Evolutionary conservation across 2,797 vertebrate species (phyloP), one percentile per base, ranked within the genome.

Genomic region (Danio aesculapii): DNA sequence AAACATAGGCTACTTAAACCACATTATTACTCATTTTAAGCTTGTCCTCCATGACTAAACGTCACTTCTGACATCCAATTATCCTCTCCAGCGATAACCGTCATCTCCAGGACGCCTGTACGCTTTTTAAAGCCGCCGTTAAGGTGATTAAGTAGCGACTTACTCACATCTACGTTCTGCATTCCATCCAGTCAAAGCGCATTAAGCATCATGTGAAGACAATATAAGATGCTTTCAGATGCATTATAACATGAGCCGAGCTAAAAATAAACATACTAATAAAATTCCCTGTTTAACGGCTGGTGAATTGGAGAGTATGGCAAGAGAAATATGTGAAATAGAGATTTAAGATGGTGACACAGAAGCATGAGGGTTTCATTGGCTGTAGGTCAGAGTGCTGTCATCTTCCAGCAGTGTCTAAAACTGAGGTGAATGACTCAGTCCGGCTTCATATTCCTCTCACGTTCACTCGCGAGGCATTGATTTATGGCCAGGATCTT

Each of bases 401-500:
- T 74, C 57, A 47, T 74, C 43, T 46, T 59, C 55, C 55, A 4
- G 44, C 44, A 16, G 6, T 59, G 21, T 67, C 72, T 74, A 74
- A 74, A 72, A 49, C 58, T 55, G 41, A 79, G 44, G 59, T 80
- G 69, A 72, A 72, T 72, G 49, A 72, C 58, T 46, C 70, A 49
- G 44, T 39, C 50, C 11, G 16, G 14, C 67, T 61, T 62, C 13
- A 67, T 59, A 81, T 75, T 75, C 79, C 52, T 57, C 21, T 75
- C 79, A 68, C 62, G 44, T 52, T 75, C 57, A 41, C 44, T 21
- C 1, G 8, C 21, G 9, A 50, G 79, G 53, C 53, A 75, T 52
- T 81, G 79, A 81, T 81, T 81, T 81, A 81, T 75, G 62, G 53
- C 71, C 46, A 19, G 63, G 50, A 41, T 39, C 21, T 50, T 11